phyloP scores from a whole-genome alignment of 2,888 invertebrate genomes.

The Mesorhabditis spiculigera region DNA sequence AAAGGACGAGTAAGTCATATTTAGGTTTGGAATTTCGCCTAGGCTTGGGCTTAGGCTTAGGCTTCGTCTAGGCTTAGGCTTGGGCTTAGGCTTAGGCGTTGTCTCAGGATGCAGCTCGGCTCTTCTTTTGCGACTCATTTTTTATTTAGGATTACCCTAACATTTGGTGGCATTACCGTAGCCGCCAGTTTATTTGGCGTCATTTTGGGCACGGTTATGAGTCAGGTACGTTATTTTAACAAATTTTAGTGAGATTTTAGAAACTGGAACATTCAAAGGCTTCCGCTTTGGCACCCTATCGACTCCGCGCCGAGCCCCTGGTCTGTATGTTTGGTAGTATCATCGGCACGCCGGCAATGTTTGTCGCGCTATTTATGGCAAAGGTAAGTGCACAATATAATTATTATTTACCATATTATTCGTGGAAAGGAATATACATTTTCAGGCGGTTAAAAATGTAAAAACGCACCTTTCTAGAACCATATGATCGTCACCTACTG shows the following conservation, averaged over 20 bases:
- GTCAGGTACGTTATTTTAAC: background rate
- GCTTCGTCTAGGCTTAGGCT: background rate
- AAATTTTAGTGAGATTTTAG: background rate
- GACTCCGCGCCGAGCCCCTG: background rate
- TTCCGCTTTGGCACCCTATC: background rate
- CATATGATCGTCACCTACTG: background rate
- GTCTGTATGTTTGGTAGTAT: background rate
- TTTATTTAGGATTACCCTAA: constrained; percentile 3
- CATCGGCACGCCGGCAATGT: constrained; percentile 1
- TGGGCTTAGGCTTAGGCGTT: no score
- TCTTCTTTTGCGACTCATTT: background rate
- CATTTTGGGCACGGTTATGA: background rate
- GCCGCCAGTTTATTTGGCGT: background rate
- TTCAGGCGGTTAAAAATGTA: no score
- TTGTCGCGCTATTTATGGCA: background rate
- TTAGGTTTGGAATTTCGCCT: background rate
- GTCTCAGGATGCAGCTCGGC: no score
- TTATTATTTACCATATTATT: no score
- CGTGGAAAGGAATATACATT: no score
- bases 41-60: background rate
- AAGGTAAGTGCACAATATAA: no score
- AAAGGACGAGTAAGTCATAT: constrained; percentile 3
- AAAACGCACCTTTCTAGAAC: no score
- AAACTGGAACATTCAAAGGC: background rate
- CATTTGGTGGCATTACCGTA: background rate